These are phyloP conservation scores for Ectropis grisescens DNA, from an alignment of 1,140 invertebrate genomes.

Conservation along the genomic window DNA sequence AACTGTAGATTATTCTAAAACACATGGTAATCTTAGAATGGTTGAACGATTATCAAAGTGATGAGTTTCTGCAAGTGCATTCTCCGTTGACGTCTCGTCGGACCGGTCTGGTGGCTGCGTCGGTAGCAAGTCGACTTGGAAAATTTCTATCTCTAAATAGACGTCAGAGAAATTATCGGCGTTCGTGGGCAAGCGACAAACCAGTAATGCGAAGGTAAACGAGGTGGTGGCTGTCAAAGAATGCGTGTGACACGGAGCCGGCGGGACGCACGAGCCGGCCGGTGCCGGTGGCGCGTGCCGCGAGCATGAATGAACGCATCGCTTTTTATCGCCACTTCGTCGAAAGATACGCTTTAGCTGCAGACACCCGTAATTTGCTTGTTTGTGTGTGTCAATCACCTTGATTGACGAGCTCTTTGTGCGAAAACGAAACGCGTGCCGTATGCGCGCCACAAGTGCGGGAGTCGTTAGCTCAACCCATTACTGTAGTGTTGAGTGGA, in stretches of 20 bases:
- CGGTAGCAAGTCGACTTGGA: too few species aligned
- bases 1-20: too few species aligned
- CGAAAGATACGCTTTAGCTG: conserved; percentile 35
- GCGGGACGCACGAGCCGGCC: conserved; percentile 8
- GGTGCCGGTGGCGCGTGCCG: conserved; percentile 11
- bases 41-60: too few species aligned
- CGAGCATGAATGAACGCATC: conserved; percentile 41
- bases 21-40: too few species aligned
- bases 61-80: not conserved
- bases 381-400: conserved; percentile 33
- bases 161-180: too few species aligned
- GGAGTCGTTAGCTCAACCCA: too few species aligned
- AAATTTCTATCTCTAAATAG: too few species aligned
- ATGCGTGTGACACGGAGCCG: conserved; percentile 27
- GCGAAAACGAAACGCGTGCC: not conserved
- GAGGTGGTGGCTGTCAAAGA: conserved; percentile 43
- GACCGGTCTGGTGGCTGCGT: too few species aligned
- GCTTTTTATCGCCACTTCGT: conserved; percentile 54
- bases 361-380: conserved; percentile 45
- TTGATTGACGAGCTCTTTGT: conserved; percentile 14
- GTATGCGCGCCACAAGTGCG: too few species aligned
- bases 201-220: conserved; percentile 23
- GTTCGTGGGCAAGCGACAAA: conserved; percentile 3
- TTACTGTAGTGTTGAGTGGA: too few species aligned
- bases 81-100: too few species aligned